Percentiles rank a stretch among this genome's conserved stretches.
These are phyloP conservation scores for Aphyosemion australe DNA, from an alignment of 2,113 vertebrate species.

Conservation along the genomic window DNA sequence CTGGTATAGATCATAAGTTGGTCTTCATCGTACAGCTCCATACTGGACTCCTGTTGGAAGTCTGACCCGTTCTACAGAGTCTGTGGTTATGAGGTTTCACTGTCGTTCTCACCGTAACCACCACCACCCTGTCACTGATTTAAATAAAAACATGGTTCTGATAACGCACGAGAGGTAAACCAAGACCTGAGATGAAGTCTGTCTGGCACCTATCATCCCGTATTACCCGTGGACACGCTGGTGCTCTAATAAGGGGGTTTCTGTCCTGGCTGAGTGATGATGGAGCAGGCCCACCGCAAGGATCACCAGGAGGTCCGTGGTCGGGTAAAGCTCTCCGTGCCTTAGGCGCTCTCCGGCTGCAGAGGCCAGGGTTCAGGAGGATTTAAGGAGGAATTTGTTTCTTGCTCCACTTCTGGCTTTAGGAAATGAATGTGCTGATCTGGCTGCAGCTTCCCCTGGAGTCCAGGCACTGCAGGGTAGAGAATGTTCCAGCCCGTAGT, in stretches of 20 bases:
- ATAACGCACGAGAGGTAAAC: slow-evolving; percentile 40
- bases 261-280: slow-evolving; percentile 59
- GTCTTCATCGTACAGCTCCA: too few relatives aligned
- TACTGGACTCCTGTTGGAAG: too few relatives aligned
- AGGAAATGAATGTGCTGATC: slow-evolving; percentile 46
- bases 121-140: slow-evolving; percentile 3
- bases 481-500: slow-evolving; percentile 15
- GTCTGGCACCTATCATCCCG: slow-evolving; percentile 38
- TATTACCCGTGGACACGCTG: slow-evolving; percentile 38
- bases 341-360: slow-evolving; percentile 34
- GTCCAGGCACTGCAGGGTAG: slow-evolving; percentile 39
- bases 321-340: not conserved
- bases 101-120: slow-evolving; percentile 3
- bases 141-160: slow-evolving; percentile 4
- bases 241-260: slow-evolving; percentile 30
- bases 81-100: not conserved
- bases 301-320: slow-evolving; percentile 39
- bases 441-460: slow-evolving; percentile 34
- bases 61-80: slow-evolving; percentile 8
- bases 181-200: slow-evolving; percentile 50
- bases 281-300: slow-evolving; percentile 25
- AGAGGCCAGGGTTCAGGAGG: slow-evolving; percentile 27
- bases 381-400: slow-evolving; percentile 14
- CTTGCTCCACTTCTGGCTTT: slow-evolving; percentile 17
- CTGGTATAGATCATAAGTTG: slow-evolving; percentile 59